Percentiles rank a stretch among this genome's conserved stretches.
Conservation (phyloP, 2,113 vertebrate species). For the Catagonus wagneri region DNA sequence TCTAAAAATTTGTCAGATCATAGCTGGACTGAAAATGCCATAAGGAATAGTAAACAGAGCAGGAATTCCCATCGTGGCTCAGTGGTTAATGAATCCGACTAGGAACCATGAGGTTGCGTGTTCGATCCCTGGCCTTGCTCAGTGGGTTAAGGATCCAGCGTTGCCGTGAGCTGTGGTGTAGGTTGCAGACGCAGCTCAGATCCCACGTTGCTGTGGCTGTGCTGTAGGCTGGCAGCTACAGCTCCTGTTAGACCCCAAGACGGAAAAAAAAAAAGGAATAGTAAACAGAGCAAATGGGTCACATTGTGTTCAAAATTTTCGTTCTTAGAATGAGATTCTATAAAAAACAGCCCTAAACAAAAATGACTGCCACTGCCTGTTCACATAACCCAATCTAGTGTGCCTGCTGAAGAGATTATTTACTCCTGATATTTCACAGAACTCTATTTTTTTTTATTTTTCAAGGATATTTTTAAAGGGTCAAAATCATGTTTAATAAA, state of each 20-base stretch:
- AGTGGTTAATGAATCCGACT: too few species aligned
- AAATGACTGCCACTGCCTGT: neutral
- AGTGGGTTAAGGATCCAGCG: too few species aligned
- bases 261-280: too few species aligned
- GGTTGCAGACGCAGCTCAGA: too few species aligned
- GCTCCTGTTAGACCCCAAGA: too few species aligned
- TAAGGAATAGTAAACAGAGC: constrained; percentile 3
- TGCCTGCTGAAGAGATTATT: neutral
- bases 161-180: too few species aligned
- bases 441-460: constrained; percentile 16
- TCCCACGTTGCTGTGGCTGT: too few species aligned
- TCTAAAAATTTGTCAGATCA: constrained; percentile 16
- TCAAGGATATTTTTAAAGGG: neutral
- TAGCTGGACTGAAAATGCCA: constrained; percentile 5
- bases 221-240: too few species aligned
- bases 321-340: neutral
- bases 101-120: too few species aligned
- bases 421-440: neutral
- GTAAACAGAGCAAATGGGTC: neutral
- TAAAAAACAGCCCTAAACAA: neutral
- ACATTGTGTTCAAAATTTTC: constrained; percentile 9
- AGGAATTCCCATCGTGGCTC: too few species aligned
- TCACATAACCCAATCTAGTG: neutral
- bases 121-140: too few species aligned
- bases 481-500: constrained; percentile 21